Evolutionary conservation across 1,140 invertebrate species (phyloP), one percentile per base, ranked within the genome.

Genomic region (Monochamus saltuarius): DNA sequence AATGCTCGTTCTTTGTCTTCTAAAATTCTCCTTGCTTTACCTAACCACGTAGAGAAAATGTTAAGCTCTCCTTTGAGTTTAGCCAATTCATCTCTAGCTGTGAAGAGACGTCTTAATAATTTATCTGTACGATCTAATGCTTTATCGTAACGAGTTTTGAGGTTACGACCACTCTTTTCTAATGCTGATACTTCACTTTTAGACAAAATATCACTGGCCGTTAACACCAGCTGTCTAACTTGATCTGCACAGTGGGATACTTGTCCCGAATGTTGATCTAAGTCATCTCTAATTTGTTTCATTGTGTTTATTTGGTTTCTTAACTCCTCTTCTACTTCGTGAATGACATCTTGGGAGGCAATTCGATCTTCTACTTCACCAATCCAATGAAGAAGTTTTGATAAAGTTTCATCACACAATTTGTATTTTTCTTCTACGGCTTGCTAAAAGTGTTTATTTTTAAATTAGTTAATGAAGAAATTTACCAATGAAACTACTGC

Each of bases 381-480:
- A 56, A 97, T 87, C 91, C 93, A 96, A 77, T 93, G 87, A 51
- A 95, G 79, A 39, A 97, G 82, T 75, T 92, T 91, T 37, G 85
- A 86, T 39, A 95, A 79, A 43, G 86, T 89, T 71, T 94, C 90
- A 76, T 90, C 90, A 79, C 88, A 97, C 69, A 90, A 84, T 77
- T 87, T 91, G 83, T 95, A 97, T 75, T 95, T 94, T 73, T 95
- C 94, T 78, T 95, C 90, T 65, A 95, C 89, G 69, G 92, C 92
- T 91, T 94, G 90, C 94, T 96, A 83, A 63, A 74, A 75, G 45
- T 56, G 22, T 54, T 47, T 59, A 55, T 40, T 40, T 8, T n/a
- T 64, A 46, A 43, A 40, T 39, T 40, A 60, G 42, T 58, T 53
- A 40, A 56, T 57, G 55, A 35, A 58, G 17, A 57, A 40, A 51